These are phyloP conservation scores for Zosterops japonicus DNA, from an alignment of 2,113 vertebrate species.

Conservation along the genomic window DNA sequence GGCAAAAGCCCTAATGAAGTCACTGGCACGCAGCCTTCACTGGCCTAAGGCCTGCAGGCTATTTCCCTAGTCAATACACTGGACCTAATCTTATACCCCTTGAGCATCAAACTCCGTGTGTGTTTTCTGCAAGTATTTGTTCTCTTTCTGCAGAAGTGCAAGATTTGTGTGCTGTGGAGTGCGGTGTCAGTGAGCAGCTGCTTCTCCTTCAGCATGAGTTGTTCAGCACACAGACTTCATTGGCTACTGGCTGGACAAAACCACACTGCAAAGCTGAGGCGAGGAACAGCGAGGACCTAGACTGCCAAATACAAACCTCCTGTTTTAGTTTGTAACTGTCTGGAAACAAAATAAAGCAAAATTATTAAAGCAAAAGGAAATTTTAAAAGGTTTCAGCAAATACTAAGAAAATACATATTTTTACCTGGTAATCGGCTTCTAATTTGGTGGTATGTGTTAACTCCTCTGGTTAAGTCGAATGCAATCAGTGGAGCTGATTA, in stretches of 20 bases:
- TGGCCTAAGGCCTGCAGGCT: conserved; percentile 44
- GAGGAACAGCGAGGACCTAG: fast-evolving
- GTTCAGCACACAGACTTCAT: not conserved
- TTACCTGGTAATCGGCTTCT: not conserved
- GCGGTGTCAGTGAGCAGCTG: conserved; percentile 48
- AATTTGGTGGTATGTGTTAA: not conserved
- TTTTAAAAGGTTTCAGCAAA: not conserved
- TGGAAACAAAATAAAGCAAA: not conserved
- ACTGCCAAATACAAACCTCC: not conserved
- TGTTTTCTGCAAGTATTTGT: conserved; percentile 49
- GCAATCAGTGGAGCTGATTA: not conserved
- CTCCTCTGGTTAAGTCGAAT: not conserved
- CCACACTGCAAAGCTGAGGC: not conserved
- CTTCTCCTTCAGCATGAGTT: conserved; percentile 41
- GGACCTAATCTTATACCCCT: conserved; percentile 57
- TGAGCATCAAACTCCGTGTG: conserved; percentile 41
- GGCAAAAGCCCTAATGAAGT: conserved; percentile 61
- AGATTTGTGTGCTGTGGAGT: conserved; percentile 48
- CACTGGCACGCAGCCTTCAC: conserved; percentile 47
- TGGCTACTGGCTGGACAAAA: not conserved
- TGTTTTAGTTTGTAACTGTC: not conserved
- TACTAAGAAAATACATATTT: not conserved
- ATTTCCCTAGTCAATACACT: conserved; percentile 55
- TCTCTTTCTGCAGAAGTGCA: conserved; percentile 12
- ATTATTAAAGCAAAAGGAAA: not conserved